Evolutionary conservation across 1,140 invertebrate species (phyloP), one percentile per base, ranked within the genome.

Genomic region (Phymorhynchus buccinoides): DNA sequence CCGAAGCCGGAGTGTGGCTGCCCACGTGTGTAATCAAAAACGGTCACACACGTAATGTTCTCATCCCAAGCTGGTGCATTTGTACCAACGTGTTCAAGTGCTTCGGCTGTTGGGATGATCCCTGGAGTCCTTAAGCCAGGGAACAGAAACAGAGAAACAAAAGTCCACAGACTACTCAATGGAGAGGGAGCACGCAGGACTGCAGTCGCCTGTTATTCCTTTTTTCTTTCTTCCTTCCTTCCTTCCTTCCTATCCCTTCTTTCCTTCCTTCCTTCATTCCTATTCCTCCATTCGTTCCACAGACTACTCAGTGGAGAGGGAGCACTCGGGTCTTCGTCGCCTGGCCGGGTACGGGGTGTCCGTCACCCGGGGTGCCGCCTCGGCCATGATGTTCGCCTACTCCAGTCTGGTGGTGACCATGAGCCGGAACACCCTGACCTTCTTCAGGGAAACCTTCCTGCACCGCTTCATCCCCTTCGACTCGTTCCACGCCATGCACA

Each of bases 301-400:
- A 93, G 92, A 89, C 52, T 93, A 91, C 84, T 89, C 90, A 0
- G 85, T 91, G 79, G 90, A 92, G 62, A 86, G 97, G 0, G 99
- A 99, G 92, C 98, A 99, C 93, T 97, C 97, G 37, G 99, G 99
- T 92, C 93, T 99, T 82, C 94, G 99, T 9, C 97, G 99, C 89
- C 98, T 99, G 71, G 99, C 99, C 96, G 98, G 99, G 1, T 97
- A 98, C 35, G 98, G 98, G 6, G 99, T 99, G 71, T 98, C 98
- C 9, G 97, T 99, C 87, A 99, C 99, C 0, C 94, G 99, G 93
- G 99, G 98, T 42, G 98, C 98, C 0, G 98, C 98, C 0, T 98
- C 98, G 1, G 97, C 97, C 0, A 93, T 99, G 14, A 99, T 98
- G 14, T 99, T 99, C 92, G 98, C 98, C 91, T 99, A 99, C 94